phyloP scores from a whole-genome alignment of 2,797 vertebrate genomes.

The Cuniculus paca region DNA sequence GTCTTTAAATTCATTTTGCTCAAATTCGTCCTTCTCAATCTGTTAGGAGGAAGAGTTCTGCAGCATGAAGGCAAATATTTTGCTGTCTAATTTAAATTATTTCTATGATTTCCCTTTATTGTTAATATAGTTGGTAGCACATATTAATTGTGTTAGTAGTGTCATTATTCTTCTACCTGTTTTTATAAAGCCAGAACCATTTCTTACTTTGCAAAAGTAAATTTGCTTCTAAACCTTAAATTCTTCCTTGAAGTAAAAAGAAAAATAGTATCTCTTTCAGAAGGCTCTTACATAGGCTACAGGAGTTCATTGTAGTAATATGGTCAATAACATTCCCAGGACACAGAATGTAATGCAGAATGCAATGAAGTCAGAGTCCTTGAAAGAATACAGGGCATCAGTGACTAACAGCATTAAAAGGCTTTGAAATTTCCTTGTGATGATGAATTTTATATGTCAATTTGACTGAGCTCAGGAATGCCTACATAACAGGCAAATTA shows the following conservation, averaged over 20 bases:
- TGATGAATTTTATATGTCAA: neutral
- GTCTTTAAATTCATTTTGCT: neutral
- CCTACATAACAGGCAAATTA: neutral
- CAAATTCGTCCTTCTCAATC: neutral
- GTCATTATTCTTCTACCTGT: neutral
- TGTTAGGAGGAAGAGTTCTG: neutral
- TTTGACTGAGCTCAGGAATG: no score
- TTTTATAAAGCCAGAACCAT: neutral
- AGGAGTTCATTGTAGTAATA: neutral
- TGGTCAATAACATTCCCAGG: neutral
- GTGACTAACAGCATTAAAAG: neutral
- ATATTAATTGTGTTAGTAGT: neutral
- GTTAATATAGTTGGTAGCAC: neutral
- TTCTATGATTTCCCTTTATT: neutral
- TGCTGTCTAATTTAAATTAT: neutral
- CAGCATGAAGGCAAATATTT: neutral
- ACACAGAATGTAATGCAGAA: neutral
- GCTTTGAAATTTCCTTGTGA: neutral
- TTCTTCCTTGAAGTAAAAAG: neutral
- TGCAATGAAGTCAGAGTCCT: neutral
- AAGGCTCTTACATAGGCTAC: neutral
- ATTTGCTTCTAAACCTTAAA: neutral
- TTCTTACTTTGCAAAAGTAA: constrained; percentile 15
- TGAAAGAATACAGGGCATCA: neutral
- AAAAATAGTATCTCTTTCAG: neutral